Base-by-base conservation (phyloP, 2,888 invertebrate species). In the Erebia epiphron region DNA sequence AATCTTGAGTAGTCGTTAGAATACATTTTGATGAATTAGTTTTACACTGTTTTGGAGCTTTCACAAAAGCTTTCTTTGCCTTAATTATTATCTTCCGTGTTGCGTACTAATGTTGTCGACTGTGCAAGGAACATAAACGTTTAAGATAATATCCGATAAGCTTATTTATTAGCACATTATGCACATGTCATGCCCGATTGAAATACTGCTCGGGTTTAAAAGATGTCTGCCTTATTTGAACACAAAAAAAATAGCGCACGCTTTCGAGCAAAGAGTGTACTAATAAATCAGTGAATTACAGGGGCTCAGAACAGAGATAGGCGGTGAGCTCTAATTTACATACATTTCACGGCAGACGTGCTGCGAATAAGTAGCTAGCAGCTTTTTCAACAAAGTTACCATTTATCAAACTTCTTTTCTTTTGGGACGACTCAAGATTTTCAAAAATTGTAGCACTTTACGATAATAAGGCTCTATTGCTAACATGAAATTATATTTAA, bases 201-300 rank as follows among this genome's bases (percentile, higher is more conserved):
- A 46, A 61, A 43, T 18, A 50, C 3, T 41, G 64, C 54, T 64
- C 41, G 26, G 16, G 18, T 14, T 18, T 46, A 49, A 46, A 21
- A 18, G 11, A 21, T 63, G 43, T 49, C 46, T 49, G 14, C 18
- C 26, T 63, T 52, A 26, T 26, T 26, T 26, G 26, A 52, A 26
- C 26, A n/a, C 26, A 13, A 52, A 63, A 64, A n/a, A 52, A 64
- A 35, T 52, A 10, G 14, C 21, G 63, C 13, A 43, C 61, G 46
- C 49, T 52, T 41, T 14, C 50, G 21, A n/a, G 10, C 41, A 43
- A 66, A 60, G 58, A 35, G 58, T 50, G 49, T 54, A 68, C 75
- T 83, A 84, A 87, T 88, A 89, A 88, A 87, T 87, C 86, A 83
- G 77, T 75, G 80, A 86, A 83, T 86, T 87, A 84, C 82, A 78